These are phyloP conservation scores for Struthidea cinerea DNA, from an alignment of 2,113 vertebrate genomes.

Conservation along the genomic window DNA sequence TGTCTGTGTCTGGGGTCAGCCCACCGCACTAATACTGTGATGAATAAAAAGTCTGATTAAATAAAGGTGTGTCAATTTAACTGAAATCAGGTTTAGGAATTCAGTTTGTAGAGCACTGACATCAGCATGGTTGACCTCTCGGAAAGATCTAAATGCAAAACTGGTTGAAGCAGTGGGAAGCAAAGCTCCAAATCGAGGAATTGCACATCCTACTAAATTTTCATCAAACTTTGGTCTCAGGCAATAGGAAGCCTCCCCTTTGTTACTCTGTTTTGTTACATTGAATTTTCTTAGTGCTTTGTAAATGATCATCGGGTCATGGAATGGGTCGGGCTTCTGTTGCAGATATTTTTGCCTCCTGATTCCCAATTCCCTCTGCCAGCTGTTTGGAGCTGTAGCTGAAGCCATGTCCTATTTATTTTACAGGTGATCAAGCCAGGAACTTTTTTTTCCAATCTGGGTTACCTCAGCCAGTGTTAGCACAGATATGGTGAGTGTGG, in stretches of 20 bases:
- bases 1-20: neutral
- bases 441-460: conserved; percentile 98
- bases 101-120: neutral
- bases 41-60: neutral
- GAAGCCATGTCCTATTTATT: conserved; percentile 8
- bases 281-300: neutral
- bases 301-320: neutral
- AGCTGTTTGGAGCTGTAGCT: conserved; percentile 1
- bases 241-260: neutral
- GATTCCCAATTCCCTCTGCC: neutral
- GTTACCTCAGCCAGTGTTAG: conserved; percentile 92
- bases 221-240: neutral
- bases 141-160: neutral
- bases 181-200: neutral
- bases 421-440: conserved; percentile 93
- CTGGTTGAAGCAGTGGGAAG: neutral
- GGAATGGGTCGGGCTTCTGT: neutral
- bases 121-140: neutral
- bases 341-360: neutral
- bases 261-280: neutral
- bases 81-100: neutral
- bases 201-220: neutral
- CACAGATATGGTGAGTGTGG: conserved; percentile 94
- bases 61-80: neutral
- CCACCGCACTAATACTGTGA: neutral